Evolutionary conservation across 2,888 invertebrate genomes (phyloP).

Genomic region (Emmelina monodactyla): DNA sequence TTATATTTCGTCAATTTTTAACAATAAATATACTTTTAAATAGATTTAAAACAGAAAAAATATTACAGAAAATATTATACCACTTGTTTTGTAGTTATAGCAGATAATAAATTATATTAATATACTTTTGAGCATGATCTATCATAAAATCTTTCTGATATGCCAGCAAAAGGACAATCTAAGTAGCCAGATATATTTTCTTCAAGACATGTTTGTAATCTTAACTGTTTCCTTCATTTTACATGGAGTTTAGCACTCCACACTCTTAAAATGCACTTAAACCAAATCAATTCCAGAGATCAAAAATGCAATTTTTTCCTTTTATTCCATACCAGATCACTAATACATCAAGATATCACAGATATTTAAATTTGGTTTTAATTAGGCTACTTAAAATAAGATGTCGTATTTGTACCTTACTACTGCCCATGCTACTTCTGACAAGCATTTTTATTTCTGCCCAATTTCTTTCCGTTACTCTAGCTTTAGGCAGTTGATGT

Average conservation of each 20-base stretch:
- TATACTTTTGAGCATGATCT: slow-evolving; percentile 13
- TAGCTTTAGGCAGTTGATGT: slow-evolving; percentile 1
- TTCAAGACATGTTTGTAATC: too few species aligned
- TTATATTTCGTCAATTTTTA: slow-evolving; percentile 50
- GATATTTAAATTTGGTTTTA: slow-evolving; percentile 8
- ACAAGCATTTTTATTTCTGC: background rate
- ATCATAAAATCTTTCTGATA: slow-evolving; percentile 22
- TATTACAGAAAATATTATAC: slow-evolving; percentile 1
- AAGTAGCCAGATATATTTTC: too few species aligned
- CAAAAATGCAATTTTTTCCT: background rate
- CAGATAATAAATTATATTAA: slow-evolving; percentile 3
- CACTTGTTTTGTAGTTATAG: background rate
- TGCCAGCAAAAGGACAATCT: slow-evolving; percentile 4
- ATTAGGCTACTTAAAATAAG: slow-evolving; percentile 1
- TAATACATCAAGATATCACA: slow-evolving; percentile 11
- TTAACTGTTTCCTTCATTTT: too few species aligned
- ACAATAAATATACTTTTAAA: slow-evolving; percentile 38
- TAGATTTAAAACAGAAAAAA: slow-evolving; percentile 10
- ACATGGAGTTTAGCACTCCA: too few species aligned
- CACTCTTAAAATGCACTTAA: too few species aligned
- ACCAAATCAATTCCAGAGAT: slow-evolving; percentile 1
- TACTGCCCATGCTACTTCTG: background rate
- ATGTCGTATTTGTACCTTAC: background rate
- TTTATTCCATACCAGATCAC: background rate
- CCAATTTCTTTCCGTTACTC: too few species aligned